Evolutionary conservation across 35 echinoderm and acorn worm genomes (phyloP), one percentile per base, ranked within the genome.

Genomic region (Ophiothrix spiculata): DNA sequence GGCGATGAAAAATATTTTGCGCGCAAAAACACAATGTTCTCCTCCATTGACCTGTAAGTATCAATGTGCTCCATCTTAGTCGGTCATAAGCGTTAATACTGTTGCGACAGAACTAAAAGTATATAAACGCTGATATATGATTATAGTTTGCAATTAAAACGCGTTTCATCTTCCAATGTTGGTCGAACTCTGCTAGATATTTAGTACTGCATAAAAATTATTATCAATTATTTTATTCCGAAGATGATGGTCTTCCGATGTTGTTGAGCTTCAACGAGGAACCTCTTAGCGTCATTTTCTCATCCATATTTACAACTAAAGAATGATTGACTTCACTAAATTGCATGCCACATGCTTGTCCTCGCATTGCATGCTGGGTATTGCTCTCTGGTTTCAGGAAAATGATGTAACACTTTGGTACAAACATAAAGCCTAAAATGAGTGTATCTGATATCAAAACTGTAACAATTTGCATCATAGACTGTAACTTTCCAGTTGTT

Each of bases 321-420:
- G 88, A 77, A 36, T 81, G 83, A 41, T 90, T 82, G 41, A 90
- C 75, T 36, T 90, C 88, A 10, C 88, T 80, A n/a, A 90, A 41
- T 14, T 73, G 88, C 25, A 90, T 84, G 33, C 81, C 49, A 19
- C 80, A 90, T 35, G 88, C 88, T 77, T 90, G 81, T 90, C 81
- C 81, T 2, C 88, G 37, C 21, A 90, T 74, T 38, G 81, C 69
- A 17, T 77, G 64, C 0, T 80, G 33, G 29, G 88, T 90, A 60
- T 92, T 81, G 12, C 56, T 82, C 56, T 85, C 85, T 21, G 84
- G 79, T 14, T 36, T 75, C 34, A 80, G 37, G 36, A 92, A 74
- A 1, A 92, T 83, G 16, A 92, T 83, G 37, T 92, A 92, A 17
- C 85, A 92, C 77, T 92, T 92, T 39, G 90, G 90, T 35, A 92